A percentile compares a stretch with the other conserved stretches of the same genome.
These are phyloP conservation scores for Cheilosia scutellata DNA, from an alignment of 2,888 invertebrate species.

Conservation along the genomic window DNA sequence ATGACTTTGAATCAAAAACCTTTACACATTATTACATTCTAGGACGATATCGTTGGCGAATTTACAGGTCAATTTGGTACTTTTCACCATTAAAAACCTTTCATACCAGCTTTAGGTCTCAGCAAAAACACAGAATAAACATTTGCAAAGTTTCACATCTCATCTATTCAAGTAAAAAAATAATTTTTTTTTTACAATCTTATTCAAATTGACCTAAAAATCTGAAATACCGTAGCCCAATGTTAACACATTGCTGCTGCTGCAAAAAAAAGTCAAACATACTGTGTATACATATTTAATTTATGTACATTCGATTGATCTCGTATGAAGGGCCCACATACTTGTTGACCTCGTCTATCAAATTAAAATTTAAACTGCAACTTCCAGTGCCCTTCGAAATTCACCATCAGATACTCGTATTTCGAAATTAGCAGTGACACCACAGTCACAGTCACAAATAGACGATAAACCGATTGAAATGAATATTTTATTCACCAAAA, in stretches of 20 bases:
- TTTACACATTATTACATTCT: too few species aligned
- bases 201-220: too few species aligned
- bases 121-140: too few species aligned
- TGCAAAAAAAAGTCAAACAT: neutral
- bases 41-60: too few species aligned
- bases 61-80: too few species aligned
- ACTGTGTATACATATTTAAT: slow-evolving; percentile 3
- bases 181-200: too few species aligned
- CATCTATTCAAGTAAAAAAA: too few species aligned
- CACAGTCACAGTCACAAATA: neutral
- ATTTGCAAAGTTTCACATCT: too few species aligned
- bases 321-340: slow-evolving; percentile 28
- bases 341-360: slow-evolving; percentile 37
- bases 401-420: slow-evolving; percentile 5
- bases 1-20: too few species aligned
- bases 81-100: too few species aligned
- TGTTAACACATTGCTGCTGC: neutral
- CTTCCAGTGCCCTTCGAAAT: slow-evolving; percentile 34
- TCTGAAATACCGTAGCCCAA: too few species aligned
- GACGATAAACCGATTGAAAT: neutral
- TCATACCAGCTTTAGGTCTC: too few species aligned
- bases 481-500: neutral
- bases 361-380: slow-evolving; percentile 57
- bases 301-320: neutral
- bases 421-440: slow-evolving; percentile 30